These are phyloP conservation scores for Diachasmimorpha longicaudata DNA, from an alignment of 1,140 invertebrate species.

Conservation along the genomic window DNA sequence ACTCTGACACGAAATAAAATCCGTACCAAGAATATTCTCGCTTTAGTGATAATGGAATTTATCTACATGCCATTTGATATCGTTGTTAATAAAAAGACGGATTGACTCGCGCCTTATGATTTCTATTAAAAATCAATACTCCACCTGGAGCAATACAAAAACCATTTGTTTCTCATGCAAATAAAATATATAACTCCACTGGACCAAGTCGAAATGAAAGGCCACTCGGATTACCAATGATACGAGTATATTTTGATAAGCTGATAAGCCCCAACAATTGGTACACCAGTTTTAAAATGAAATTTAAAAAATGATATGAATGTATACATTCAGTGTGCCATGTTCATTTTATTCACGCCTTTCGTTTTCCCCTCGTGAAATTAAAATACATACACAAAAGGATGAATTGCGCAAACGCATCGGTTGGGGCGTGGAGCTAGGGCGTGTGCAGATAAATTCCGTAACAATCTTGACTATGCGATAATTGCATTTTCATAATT, in stretches of 20 bases:
- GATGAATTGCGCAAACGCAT: constrained; percentile 20
- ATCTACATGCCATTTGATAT: no score
- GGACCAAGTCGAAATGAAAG: constrained; percentile 3
- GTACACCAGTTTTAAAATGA: not conserved
- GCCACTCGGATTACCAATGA: not conserved
- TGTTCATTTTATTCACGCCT: not conserved
- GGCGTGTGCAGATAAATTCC: constrained; percentile 32
- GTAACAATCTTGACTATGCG: constrained; percentile 22
- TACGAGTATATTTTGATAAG: constrained; percentile 9
- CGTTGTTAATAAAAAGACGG: no score
- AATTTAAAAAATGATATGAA: not conserved
- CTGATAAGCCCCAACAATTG: constrained; percentile 1
- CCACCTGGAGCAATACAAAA: not conserved
- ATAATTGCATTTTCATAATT: constrained; percentile 29
- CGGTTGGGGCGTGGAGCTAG: constrained; percentile 13
- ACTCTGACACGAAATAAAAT: no score
- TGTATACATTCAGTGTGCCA: not conserved
- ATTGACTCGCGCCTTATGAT: not conserved
- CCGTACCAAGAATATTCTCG: no score
- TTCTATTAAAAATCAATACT: not conserved
- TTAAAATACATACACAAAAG: constrained; percentile 11
- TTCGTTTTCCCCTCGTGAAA: not conserved
- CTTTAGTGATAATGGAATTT: no score
- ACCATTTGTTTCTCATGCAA: not conserved
- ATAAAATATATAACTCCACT: not conserved